Base-by-base conservation (phyloP, 23 tunicate genomes). In the Botrylloides violaceus region DNA sequence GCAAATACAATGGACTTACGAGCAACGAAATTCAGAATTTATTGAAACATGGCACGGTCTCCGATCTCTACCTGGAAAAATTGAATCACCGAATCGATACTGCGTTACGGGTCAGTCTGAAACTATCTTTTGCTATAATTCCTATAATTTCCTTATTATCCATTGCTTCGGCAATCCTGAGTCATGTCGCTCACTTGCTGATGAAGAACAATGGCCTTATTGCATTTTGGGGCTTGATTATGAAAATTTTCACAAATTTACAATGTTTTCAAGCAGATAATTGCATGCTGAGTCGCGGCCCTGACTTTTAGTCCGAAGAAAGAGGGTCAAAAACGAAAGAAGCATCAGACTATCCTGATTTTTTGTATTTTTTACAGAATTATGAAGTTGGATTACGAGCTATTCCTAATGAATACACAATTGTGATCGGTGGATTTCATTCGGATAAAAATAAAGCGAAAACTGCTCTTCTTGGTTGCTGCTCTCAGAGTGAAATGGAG, bases 1-100 rank as follows among this genome's bases (percentile, higher is more conserved):
- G 85, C 23, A 72, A 80, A 71, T 53, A 49, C 22, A 55, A 61
- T 48, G 85, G 85, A 29, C 68, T 80, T 9, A 80, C 78, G 3
- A 78, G 71, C 26, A 31, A 34, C 7, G 85, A 80, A 38, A 80
- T 80, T 61, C 85, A 80, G 43, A 72, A 72, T 80, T 63, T 80
- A 48, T 63, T 80, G 1, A 72, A 80, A 36, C 29, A 76, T 2
- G 53, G 58, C 15, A 36, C 72, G 22, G 78, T 80, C 2, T 72
- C 85, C 53, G 85, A 80, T 36, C 61, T 64, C 12, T 72, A 80
- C 66, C 43, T 71, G 49, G 61, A 72, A n/a, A 80, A 80, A 36
- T 47, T 80, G 9, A 80, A 80, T 48, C 77, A 73, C 21, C 71
- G 47, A 35, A 80, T 80, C 26, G 77, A 77, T 22, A 58, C 85